These are phyloP conservation scores for Calyptomena viridis DNA, from an alignment of 2,113 vertebrate genomes.

Conservation along the genomic window DNA sequence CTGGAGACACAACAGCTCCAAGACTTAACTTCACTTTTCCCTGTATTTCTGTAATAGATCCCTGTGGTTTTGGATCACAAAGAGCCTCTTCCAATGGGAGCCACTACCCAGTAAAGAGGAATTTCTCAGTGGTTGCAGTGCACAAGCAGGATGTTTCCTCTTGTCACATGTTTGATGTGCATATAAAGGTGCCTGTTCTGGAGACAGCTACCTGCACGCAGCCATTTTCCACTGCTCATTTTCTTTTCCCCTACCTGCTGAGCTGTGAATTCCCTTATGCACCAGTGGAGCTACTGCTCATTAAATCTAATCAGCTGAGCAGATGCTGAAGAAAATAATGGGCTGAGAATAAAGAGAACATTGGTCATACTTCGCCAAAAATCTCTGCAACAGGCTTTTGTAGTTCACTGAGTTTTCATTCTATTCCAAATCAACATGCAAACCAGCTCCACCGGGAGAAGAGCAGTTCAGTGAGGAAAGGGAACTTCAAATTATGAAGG, in stretches of 20 bases:
- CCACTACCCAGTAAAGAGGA: background rate
- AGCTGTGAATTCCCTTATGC: conserved; percentile 53
- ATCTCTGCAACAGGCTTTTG: conserved; percentile 13
- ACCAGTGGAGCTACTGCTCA: conserved; percentile 32
- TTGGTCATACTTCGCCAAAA: background rate
- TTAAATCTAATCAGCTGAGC: conserved; percentile 70
- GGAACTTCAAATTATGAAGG: background rate
- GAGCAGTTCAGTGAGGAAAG: background rate
- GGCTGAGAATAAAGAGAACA: background rate
- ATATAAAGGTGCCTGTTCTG: background rate
- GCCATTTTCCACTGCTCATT: background rate
- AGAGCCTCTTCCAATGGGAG: background rate
- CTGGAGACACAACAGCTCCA: background rate
- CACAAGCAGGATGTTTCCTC: background rate
- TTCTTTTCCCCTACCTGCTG: conserved; percentile 1
- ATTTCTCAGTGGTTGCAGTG: background rate
- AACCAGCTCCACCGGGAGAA: background rate
- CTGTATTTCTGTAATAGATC: background rate
- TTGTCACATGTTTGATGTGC: rapidly evolving
- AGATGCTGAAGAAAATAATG: conserved; percentile 60
- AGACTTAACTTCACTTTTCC: background rate
- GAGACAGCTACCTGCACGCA: conserved; percentile 22
- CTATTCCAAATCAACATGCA: conserved; percentile 3
- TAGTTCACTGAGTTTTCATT: conserved; percentile 15
- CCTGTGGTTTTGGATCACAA: background rate